phyloP scores from a whole-genome alignment of 2,797 vertebrate species.

The Mormyrus proboscirostris region DNA sequence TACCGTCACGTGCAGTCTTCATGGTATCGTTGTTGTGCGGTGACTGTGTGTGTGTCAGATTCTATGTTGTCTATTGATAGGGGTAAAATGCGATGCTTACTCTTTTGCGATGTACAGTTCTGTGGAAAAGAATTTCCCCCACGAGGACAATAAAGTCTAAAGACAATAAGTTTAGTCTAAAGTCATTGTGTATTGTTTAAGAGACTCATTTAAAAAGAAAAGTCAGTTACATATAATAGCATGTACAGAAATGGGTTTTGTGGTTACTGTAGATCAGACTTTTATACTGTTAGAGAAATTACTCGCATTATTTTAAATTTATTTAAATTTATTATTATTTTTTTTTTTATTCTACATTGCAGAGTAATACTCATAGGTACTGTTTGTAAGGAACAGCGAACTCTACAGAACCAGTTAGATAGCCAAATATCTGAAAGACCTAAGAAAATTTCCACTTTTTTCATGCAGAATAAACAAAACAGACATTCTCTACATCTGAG shows the following conservation, averaged over 20 bases:
- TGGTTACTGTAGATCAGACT: not conserved
- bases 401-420: not conserved
- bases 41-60: not conserved
- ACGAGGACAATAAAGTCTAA: not conserved
- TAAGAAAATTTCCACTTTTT: not conserved
- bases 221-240: not conserved
- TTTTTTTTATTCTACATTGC: not conserved
- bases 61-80: not conserved
- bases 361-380: not conserved
- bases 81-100: not conserved
- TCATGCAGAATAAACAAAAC: not conserved
- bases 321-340: not conserved
- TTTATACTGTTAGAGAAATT: not conserved
- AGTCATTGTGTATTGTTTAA: not conserved
- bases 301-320: not conserved
- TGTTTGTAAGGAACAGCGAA: not conserved
- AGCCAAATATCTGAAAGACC: not conserved
- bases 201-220: not conserved
- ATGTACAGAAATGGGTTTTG: not conserved
- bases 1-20: not conserved
- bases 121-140: not conserved
- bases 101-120: not conserved
- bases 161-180: not conserved
- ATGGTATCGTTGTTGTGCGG: not conserved
- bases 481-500: not conserved